Evolutionary conservation across 2,888 invertebrate genomes (phyloP).

Genomic region (Philaethria dido): DNA sequence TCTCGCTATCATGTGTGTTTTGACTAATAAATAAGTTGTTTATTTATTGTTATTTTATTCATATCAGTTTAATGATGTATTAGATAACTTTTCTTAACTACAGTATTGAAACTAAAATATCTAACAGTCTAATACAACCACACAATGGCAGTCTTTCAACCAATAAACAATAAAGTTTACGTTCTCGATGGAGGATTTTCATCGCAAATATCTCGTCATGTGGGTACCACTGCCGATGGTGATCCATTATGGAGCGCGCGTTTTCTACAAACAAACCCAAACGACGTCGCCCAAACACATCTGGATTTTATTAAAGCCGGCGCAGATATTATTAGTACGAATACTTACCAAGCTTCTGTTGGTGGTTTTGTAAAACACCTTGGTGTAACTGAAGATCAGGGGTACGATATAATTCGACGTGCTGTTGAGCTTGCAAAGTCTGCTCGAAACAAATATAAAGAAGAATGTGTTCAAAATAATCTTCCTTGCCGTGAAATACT

Average conservation of each 20-base stretch:
- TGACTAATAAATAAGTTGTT: background rate
- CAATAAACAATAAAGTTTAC: slow-evolving; percentile 52
- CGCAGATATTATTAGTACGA: slow-evolving; percentile 93
- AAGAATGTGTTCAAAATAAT: slow-evolving; percentile 65
- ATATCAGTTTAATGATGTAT: background rate
- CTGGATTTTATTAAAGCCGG: slow-evolving; percentile 92
- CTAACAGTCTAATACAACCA: background rate
- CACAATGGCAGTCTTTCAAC: slow-evolving; percentile 37
- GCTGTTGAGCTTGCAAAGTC: slow-evolving; percentile 89
- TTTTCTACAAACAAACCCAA: slow-evolving; percentile 89
- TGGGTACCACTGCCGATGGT: slow-evolving; percentile 88
- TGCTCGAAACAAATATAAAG: slow-evolving; percentile 85
- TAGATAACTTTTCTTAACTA: background rate
- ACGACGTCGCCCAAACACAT: slow-evolving; percentile 90
- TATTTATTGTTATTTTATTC: background rate
- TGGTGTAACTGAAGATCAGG: slow-evolving; percentile 86
- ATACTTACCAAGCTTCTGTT: slow-evolving; percentile 94
- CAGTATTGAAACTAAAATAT: background rate
- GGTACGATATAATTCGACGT: slow-evolving; percentile 87
- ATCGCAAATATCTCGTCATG: slow-evolving; percentile 89
- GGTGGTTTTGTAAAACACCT: slow-evolving; percentile 90
- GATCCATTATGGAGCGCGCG: slow-evolving; percentile 95
- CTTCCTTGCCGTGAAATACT: slow-evolving; percentile 68
- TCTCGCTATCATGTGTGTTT: background rate
- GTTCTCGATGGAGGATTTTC: slow-evolving; percentile 90